Percentiles rank a stretch among this genome's conserved stretches.
Evolutionary conservation across 1,140 invertebrate genomes (phyloP).

Genomic region (Pomacea maculata): DNA sequence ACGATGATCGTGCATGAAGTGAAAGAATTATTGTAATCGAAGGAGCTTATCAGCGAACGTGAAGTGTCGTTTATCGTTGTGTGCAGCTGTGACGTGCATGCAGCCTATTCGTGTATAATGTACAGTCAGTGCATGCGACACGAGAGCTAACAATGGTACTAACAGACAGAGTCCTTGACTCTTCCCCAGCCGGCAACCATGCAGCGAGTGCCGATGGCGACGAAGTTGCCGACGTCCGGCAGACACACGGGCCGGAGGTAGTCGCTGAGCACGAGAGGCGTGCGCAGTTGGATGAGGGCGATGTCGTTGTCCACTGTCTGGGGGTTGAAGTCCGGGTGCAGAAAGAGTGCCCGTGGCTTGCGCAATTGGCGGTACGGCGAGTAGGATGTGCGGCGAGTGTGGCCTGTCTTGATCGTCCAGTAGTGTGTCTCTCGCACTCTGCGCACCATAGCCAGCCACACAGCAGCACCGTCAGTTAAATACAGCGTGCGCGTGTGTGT

Average conservation of each 20-base stretch:
- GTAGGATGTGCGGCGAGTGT: conserved; percentile 42
- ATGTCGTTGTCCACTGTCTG: conserved; percentile 89
- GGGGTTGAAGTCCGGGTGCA: conserved; percentile 35
- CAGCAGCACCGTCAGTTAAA: background rate
- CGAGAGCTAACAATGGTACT: background rate
- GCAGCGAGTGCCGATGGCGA: conserved; percentile 41
- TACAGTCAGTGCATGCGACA: background rate
- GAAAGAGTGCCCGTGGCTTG: conserved; percentile 31
- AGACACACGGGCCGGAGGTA: conserved; percentile 84
- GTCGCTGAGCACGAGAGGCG: conserved; percentile 88
- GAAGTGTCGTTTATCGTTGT: too few relatives aligned
- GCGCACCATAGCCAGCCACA: background rate
- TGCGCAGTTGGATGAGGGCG: conserved; percentile 86
- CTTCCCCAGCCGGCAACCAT: conserved; percentile 49
- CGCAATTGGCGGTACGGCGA: conserved; percentile 38
- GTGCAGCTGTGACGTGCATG: too few relatives aligned
- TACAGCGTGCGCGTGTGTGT: too few relatives aligned
- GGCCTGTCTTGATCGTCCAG: conserved; percentile 35
- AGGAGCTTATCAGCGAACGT: too few relatives aligned
- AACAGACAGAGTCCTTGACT: conserved; percentile 23
- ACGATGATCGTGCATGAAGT: too few relatives aligned
- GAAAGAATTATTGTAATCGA: too few relatives aligned
- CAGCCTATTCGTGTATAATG: too few relatives aligned
- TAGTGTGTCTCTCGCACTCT: conserved; percentile 14
- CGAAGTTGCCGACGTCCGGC: conserved; percentile 24